Percentiles rank a stretch among this genome's conserved stretches.
Evolutionary conservation across 2,888 invertebrate species (phyloP).

Genomic region (Zaprionus obscuricornis): DNA sequence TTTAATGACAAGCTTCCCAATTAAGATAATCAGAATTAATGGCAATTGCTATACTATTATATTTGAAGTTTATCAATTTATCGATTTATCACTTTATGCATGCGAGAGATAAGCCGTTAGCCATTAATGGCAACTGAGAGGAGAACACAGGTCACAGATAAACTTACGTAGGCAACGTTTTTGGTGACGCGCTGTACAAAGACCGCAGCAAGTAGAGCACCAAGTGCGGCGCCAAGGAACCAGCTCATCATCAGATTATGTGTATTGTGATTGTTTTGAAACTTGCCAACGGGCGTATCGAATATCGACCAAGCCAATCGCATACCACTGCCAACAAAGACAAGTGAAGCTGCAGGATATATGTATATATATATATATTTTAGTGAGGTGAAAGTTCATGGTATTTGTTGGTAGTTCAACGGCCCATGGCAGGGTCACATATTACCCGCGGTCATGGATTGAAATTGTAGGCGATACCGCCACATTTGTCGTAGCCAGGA

Average conservation of each 20-base stretch:
- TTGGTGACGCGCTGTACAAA: conserved; percentile 78
- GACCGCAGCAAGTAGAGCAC: conserved; percentile 66
- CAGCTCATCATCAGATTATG: conserved; percentile 77
- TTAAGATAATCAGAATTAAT: conserved; percentile 30
- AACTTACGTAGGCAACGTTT: conserved; percentile 79
- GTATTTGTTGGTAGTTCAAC: no score
- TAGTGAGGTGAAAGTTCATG: neutral
- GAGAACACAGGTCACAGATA: neutral
- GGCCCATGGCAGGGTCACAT: neutral
- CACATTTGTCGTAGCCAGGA: conserved; percentile 69
- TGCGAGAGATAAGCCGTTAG: conserved; percentile 50
- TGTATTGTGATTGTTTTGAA: conserved; percentile 48
- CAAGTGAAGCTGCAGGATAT: conserved; percentile 61
- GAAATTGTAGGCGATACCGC: conserved; percentile 76
- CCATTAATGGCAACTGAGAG: conserved; percentile 36
- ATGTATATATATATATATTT: no score
- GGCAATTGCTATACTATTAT: conserved; percentile 52
- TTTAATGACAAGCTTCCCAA: conserved; percentile 1
- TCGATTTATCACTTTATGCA: conserved; percentile 49
- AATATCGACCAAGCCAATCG: conserved; percentile 78
- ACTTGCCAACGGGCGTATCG: conserved; percentile 69
- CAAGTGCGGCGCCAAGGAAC: conserved; percentile 78
- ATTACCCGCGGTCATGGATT: conserved; percentile 74
- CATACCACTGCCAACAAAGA: conserved; percentile 76
- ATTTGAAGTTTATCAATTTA: conserved; percentile 48